Evolutionary conservation across 2,113 vertebrate species (phyloP), one percentile per base, ranked within the genome.

Genomic region (Trogon surrucura): DNA sequence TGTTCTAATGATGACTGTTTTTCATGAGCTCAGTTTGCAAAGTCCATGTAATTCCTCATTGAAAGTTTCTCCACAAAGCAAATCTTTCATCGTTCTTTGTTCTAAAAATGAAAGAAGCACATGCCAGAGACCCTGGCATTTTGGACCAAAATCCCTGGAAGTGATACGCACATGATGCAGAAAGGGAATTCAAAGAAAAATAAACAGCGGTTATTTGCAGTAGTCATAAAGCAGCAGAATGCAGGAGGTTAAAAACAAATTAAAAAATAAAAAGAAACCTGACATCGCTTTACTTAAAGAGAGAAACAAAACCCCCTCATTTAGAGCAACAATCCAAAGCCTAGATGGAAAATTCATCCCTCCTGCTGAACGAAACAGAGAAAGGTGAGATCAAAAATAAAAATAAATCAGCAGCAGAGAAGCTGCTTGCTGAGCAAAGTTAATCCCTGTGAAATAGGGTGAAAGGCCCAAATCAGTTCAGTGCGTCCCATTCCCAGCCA

Each of bases 11-110:
- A 25, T 30, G 3, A 51, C n/a, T 48, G 11, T 65, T 96, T 96
- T 93, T 91, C 34, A 25, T 50, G n/a, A 62, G 29, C 61, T 51
- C 56, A 41, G 71, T 86, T 92, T 3, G 95, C 97, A 96, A 96
- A 96, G 96, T 97, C 97, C 98, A 97, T 96, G 97, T 97, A 98
- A 97, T 97, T 98, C 97, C 85, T 92, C 1, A 7, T 69, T 69
- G 48, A 47, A 69, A 73, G 14, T 93, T 96, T 69, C 61, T 90
- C 88, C 88, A 97, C 67, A 93, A 93, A 96, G 91, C 87, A 92
- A 95, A 94, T 73, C 36, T 47, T 85, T 96, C 80, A 51, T 36
- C 15, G 6, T 78, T 82, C 77, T 64, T 85, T 74, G 34, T 73
- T 93, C 81, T 57, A 89, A 92, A 88, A 94, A 86, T 36, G 58